phyloP scores from a whole-genome alignment of 2,113 vertebrate species.

The Drymodes brunneopygia region DNA sequence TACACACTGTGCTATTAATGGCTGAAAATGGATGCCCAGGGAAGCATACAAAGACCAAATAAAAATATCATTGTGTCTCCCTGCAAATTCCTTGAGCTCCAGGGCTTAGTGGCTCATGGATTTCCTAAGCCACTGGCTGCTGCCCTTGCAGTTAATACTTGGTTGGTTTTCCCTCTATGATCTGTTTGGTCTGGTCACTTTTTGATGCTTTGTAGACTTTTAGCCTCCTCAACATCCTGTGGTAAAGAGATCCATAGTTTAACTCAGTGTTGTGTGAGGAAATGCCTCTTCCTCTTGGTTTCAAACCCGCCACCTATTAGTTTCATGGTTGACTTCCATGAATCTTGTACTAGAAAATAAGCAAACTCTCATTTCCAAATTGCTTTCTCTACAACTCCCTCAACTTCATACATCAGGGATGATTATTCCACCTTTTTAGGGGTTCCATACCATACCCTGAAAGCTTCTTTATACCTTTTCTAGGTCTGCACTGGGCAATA shows the following conservation, averaged over 20 bases:
- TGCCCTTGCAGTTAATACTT: background rate
- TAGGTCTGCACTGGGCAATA: background rate
- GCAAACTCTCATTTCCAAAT: background rate
- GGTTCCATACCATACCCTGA: background rate
- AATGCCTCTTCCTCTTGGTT: background rate
- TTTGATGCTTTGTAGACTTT: background rate
- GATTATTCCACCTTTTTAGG: background rate
- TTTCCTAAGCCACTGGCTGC: background rate
- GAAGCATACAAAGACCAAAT: background rate
- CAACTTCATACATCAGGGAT: background rate
- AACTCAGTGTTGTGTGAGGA: background rate
- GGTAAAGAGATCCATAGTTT: background rate
- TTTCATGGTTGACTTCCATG: background rate
- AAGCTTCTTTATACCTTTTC: background rate
- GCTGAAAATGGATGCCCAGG: background rate
- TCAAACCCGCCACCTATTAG: background rate
- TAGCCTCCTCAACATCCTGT: background rate
- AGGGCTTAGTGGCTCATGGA: background rate
- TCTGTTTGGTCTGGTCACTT: background rate
- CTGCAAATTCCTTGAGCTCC: background rate
- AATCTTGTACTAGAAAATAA: background rate
- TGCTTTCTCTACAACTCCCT: background rate
- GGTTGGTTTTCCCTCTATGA: background rate
- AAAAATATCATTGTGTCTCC: background rate
- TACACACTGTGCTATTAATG: background rate